Percentiles rank a stretch among this genome's conserved stretches.
Conservation (phyloP, 2,888 invertebrate species). For the Amorpha juglandis region DNA sequence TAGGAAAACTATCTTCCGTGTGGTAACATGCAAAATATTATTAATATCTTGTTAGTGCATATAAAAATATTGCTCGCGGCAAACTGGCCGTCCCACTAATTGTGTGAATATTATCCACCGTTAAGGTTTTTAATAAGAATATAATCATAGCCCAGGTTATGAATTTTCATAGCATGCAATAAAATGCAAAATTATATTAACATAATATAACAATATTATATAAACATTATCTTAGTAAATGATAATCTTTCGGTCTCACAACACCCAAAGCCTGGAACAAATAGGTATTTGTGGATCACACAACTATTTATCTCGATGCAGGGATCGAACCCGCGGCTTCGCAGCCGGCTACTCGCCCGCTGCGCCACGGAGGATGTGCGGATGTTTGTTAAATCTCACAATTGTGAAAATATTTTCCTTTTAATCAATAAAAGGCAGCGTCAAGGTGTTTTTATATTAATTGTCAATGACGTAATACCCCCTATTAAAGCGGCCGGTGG, state of each 20-base stretch:
- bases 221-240: too few relatives aligned
- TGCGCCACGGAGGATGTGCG: too few relatives aligned
- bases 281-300: too few relatives aligned
- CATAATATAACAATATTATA: too few relatives aligned
- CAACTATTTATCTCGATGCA: too few relatives aligned
- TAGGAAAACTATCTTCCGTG: neutral
- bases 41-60: neutral
- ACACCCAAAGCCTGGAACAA: too few relatives aligned
- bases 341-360: too few relatives aligned
- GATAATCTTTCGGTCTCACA: too few relatives aligned
- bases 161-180: too few relatives aligned
- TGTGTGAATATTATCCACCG: neutral
- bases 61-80: neutral
- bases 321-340: too few relatives aligned
- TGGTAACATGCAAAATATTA: slow-evolving; percentile 9
- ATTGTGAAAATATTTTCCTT: neutral
- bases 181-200: too few relatives aligned
- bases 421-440: slow-evolving; percentile 7
- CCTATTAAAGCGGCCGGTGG: neutral
- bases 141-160: too few relatives aligned
- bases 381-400: neutral
- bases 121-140: neutral
- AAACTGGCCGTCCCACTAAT: neutral
- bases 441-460: neutral
- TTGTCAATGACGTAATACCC: neutral